Evolutionary conservation across 2,888 invertebrate species (phyloP).

Genomic region (Cerastis rubricosa): DNA sequence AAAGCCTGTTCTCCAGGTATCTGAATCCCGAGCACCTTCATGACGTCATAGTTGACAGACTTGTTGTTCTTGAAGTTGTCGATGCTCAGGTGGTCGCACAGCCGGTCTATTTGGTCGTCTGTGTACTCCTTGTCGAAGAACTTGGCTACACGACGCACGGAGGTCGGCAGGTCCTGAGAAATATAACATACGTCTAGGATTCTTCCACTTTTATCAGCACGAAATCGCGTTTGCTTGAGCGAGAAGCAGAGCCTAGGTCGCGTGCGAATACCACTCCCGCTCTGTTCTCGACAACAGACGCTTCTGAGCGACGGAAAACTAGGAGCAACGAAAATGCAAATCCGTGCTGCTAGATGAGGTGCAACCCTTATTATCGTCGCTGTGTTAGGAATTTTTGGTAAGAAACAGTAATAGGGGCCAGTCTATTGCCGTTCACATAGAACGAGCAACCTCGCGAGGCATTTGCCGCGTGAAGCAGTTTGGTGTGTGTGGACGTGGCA

Average conservation of each 20-base stretch:
- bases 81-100: constrained; percentile 94
- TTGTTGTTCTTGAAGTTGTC: constrained; percentile 95
- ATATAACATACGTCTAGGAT: neutral
- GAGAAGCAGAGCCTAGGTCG: neutral
- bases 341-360: neutral
- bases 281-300: neutral
- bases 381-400: neutral
- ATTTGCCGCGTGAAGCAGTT: constrained; percentile 3
- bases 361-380: neutral
- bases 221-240: neutral
- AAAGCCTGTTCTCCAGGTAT: constrained; percentile 91
- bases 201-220: neutral
- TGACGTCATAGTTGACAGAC: constrained; percentile 93
- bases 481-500: neutral
- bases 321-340: neutral
- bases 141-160: constrained; percentile 90
- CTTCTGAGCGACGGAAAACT: neutral
- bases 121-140: constrained; percentile 92
- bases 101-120: constrained; percentile 90
- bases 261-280: no score
- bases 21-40: constrained; percentile 91
- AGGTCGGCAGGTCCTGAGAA: constrained; percentile 90
- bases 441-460: constrained; percentile 4
- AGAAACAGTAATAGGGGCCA: neutral
- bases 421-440: neutral